phyloP scores from a whole-genome alignment of 1,140 invertebrate species.

The Diabrotica virgifera region DNA sequence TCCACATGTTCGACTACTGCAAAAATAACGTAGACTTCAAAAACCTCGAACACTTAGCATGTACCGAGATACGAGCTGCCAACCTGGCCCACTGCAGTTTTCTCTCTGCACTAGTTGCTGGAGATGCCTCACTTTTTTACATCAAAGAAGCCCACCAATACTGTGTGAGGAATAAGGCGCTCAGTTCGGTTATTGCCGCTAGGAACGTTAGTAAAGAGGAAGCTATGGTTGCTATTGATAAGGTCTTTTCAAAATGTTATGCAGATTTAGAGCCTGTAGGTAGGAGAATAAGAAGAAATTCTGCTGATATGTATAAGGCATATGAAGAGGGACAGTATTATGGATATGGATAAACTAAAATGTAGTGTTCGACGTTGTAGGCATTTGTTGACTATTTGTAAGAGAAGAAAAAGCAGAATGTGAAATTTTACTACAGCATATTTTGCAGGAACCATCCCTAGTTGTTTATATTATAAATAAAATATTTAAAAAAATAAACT shows the following conservation, averaged over 20 bases:
- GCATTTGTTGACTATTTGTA: too few species aligned
- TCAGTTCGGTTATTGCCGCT: slow-evolving; percentile 77
- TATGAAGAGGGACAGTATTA: slow-evolving; percentile 74
- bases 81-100: slow-evolving; percentile 92
- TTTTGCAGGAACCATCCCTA: too few species aligned
- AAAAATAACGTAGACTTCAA: slow-evolving; percentile 83
- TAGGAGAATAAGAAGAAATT: slow-evolving; percentile 73
- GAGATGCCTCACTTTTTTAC: slow-evolving; percentile 70
- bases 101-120: slow-evolving; percentile 71
- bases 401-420: too few species aligned
- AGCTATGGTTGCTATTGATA: slow-evolving; percentile 74
- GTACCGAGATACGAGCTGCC: slow-evolving; percentile 89
- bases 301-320: slow-evolving; percentile 71
- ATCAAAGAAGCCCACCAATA: slow-evolving; percentile 73
- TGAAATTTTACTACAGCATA: too few species aligned
- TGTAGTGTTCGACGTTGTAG: too few species aligned
- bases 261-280: slow-evolving; percentile 91
- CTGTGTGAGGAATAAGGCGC: slow-evolving; percentile 88
- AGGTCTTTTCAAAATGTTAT: slow-evolving; percentile 91
- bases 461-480: too few species aligned
- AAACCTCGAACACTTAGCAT: slow-evolving; percentile 91
- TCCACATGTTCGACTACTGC: slow-evolving; percentile 97
- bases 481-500: too few species aligned
- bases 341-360: slow-evolving; percentile 60
- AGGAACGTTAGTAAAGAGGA: slow-evolving; percentile 69